Evolutionary conservation across 2,888 invertebrate genomes (phyloP).

Genomic region (Homarus gammarus): DNA sequence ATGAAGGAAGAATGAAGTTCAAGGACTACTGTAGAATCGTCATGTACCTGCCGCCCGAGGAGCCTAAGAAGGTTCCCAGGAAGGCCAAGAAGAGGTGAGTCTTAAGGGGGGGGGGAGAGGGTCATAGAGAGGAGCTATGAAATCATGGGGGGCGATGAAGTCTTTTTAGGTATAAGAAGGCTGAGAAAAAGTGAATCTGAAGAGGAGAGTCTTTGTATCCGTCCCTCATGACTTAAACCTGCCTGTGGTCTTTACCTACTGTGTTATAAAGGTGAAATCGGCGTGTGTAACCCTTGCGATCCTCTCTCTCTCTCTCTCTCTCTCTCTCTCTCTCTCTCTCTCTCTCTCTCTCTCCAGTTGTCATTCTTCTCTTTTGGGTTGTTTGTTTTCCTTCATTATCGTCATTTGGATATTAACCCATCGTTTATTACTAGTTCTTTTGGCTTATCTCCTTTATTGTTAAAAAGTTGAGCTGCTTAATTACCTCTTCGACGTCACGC

Average conservation of each 20-base stretch:
- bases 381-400: no score
- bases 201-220: neutral
- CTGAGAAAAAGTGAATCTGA: neutral
- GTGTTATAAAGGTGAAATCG: no score
- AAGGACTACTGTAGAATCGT: conserved; percentile 69
- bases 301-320: neutral
- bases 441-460: no score
- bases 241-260: no score
- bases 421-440: no score
- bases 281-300: no score
- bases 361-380: neutral
- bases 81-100: neutral
- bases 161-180: no score
- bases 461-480: no score
- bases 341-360: neutral
- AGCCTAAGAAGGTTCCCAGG: conserved; percentile 8
- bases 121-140: neutral
- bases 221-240: neutral
- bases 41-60: conserved; percentile 62
- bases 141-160: no score
- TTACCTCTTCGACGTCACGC: neutral
- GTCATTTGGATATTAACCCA: no score
- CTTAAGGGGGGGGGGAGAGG: neutral
- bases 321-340: no score
- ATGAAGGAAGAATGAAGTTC: conserved; percentile 51